Base-by-base conservation (phyloP, 1,140 invertebrate genomes). In the Whitmania pigra region DNA sequence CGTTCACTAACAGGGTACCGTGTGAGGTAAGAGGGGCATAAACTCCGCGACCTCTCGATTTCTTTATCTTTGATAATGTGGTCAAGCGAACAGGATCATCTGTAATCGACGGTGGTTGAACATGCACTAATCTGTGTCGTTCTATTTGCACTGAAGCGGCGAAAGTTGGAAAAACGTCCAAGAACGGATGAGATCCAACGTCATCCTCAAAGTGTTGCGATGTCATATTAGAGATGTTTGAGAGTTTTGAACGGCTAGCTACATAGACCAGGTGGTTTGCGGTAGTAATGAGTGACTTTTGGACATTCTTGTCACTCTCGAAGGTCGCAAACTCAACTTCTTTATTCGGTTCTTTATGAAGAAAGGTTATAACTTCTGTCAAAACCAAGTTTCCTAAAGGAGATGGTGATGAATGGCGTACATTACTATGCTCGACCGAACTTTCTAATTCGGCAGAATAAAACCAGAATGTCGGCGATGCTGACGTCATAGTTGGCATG, bases 1-100 rank as follows among this genome's bases (percentile, higher is more conserved):
- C 89, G 80, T 98, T 88, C 0, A 97, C 91, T 31, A 98, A 85
- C 17, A 98, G 83, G 31, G 89, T 96, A 0, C 95, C 95, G 15
- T 87, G 86, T 22, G 80, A 80, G 0, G 95, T 99, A 18, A 98
- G 83, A 0, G 95, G 95, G 0, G 94, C 94, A 78, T 86, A 94
- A 2, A 94, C 88, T 13, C 94, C 95, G 43, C 82, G 82, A 25
- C 84, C 83, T 0, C 85, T 79, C 15, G 87, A 83, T 20, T 85
- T 80, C 27, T 83, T 82, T 0, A 89, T 83, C 0, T 82, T 79
- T 0, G 88, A 79, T 0, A 96, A 88, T 74, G 78, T 63, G 2
- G 15, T 63, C 57, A 31, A 20, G 22, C 18, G 22, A 25, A 63
- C 57, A 13, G 29, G 22, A 13, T 22, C 29, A 18, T 63, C 54